Percentiles rank a stretch among this genome's conserved stretches.
phyloP scores from a whole-genome alignment of 2,113 vertebrate species.

The Passerina amoena region DNA sequence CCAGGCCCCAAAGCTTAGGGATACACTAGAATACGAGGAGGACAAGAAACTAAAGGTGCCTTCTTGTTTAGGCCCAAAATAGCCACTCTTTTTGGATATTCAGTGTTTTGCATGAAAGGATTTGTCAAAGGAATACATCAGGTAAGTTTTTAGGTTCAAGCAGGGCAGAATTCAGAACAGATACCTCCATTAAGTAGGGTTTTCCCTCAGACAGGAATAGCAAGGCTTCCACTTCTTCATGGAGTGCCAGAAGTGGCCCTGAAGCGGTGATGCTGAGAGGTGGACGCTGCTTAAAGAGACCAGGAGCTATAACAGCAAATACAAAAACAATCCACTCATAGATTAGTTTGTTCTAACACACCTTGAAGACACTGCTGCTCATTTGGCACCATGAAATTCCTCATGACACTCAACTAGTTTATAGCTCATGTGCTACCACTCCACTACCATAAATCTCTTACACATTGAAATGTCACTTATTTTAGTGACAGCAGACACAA shows the following conservation, averaged over 20 bases:
- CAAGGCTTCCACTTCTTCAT: constrained; percentile 87
- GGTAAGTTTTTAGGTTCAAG: not conserved
- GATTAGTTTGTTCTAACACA: constrained; percentile 20
- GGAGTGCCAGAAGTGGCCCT: constrained; percentile 81
- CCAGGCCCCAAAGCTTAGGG: not conserved
- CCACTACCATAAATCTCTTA: not conserved
- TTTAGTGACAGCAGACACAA: not conserved
- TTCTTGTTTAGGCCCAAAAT: not conserved
- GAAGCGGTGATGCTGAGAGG: constrained; percentile 74
- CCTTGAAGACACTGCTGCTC: not conserved
- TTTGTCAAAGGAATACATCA: not conserved
- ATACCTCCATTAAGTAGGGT: constrained; percentile 93
- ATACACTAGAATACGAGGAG: not conserved
- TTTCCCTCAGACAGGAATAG: constrained; percentile 93
- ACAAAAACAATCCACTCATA: constrained; percentile 57
- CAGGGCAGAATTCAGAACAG: not conserved
- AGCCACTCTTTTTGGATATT: not conserved
- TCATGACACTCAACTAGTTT: not conserved
- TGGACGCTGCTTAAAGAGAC: constrained; percentile 79
- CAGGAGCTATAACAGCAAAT: constrained; percentile 79
- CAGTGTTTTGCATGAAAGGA: not conserved
- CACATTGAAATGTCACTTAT: not conserved
- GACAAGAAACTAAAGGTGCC: not conserved
- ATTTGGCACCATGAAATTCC: not conserved
- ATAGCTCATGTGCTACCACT: accelerated